These are phyloP conservation scores for Luffia ferchaultella DNA, from an alignment of 2,888 invertebrate species.

Conservation along the genomic window DNA sequence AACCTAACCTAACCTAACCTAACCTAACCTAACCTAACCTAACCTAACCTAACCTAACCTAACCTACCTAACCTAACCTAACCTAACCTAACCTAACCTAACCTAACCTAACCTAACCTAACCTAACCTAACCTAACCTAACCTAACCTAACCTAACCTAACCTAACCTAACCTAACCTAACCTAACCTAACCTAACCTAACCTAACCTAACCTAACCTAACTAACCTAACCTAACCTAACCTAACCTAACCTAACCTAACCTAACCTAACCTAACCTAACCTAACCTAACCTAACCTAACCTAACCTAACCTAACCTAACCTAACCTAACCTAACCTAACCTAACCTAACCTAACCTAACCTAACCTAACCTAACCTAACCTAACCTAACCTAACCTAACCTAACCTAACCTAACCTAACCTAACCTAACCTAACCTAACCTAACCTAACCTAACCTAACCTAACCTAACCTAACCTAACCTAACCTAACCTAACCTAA, in stretches of 20 bases:
- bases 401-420: constrained; percentile 6
- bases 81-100: constrained; percentile 6
- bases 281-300: constrained; percentile 6
- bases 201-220: constrained; percentile 9
- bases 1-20: constrained; percentile 9
- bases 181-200: constrained; percentile 10
- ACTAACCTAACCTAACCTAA: constrained; percentile 6
- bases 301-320: constrained; percentile 6
- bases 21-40: constrained; percentile 7
- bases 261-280: constrained; percentile 6
- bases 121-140: constrained; percentile 7
- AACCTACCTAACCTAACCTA: too few relatives aligned
- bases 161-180: constrained; percentile 10
- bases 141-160: constrained; percentile 10
- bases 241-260: constrained; percentile 6
- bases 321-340: constrained; percentile 6
- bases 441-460: constrained; percentile 13
- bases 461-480: constrained; percentile 15
- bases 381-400: constrained; percentile 5
- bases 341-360: constrained; percentile 7
- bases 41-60: constrained; percentile 6
- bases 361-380: constrained; percentile 4
- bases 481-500: constrained; percentile 15
- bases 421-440: constrained; percentile 10
- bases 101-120: constrained; percentile 6